Conservation (phyloP, 2,888 invertebrate genomes). For the Cepaea hortensis region DNA sequence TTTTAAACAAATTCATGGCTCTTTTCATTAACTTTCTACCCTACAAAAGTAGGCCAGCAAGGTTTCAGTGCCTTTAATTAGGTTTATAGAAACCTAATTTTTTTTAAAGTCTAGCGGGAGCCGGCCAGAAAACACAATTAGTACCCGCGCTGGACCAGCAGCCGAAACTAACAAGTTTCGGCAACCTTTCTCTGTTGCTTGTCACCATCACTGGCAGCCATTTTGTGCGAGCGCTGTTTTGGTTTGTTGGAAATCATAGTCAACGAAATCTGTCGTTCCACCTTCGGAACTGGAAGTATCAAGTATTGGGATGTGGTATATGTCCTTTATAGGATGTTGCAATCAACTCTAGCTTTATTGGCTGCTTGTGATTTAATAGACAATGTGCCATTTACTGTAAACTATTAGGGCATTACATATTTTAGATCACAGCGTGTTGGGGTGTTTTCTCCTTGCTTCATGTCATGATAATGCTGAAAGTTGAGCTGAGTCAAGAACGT, state of each 20-base stretch:
- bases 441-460: too few species aligned
- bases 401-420: not conserved
- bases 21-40: conserved; percentile 14
- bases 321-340: too few species aligned
- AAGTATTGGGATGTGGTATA: too few species aligned
- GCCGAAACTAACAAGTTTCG: conserved; percentile 9
- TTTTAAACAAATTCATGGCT: too few species aligned
- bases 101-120: not conserved
- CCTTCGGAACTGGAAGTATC: too few species aligned
- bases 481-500: too few species aligned
- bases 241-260: not conserved
- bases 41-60: not conserved
- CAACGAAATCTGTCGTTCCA: not conserved
- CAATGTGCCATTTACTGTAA: not conserved
- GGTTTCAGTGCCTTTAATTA: conserved; percentile 23
- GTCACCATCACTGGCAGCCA: not conserved
- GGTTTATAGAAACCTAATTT: conserved; percentile 23
- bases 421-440: not conserved
- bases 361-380: too few species aligned
- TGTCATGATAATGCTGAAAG: too few species aligned
- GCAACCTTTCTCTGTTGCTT: not conserved
- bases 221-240: not conserved
- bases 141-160: not conserved
- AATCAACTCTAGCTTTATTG: too few species aligned
- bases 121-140: conserved; percentile 15